Base-by-base conservation (phyloP, 2,888 invertebrate species). In the Pseudococcus jackbeardsleyi region DNA sequence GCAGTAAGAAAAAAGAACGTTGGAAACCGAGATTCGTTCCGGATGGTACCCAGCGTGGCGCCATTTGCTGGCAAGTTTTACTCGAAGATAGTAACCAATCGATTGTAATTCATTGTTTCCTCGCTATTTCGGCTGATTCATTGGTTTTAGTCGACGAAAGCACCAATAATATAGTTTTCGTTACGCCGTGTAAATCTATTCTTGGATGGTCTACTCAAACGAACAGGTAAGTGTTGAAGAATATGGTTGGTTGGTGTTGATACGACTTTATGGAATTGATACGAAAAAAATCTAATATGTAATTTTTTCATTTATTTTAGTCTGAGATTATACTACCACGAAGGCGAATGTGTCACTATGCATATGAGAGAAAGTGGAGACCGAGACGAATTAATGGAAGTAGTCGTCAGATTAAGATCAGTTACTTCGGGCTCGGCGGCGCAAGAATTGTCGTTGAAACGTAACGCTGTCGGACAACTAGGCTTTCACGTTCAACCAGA, bases 401-500 rank as follows among this genome's bases (percentile, higher is more conserved):
- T 98, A 89, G 94, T 96, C 91, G 95, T 95, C 17, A 93, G 98
- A 39, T 93, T 99, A 59, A 93, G 95, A 86, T 94, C 95, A 85
- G 97, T 98, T 1, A 97, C 97, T 33, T 93, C 94, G 90, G 96
- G 95, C 89, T 94, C 95, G 89, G 93, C 95, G 90, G 95, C 96
- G 12, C 94, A 95, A 90, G 98, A 98, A 92, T 92, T 97, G 90
- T 95, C 95, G 88, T 93, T 97, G 89, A 94, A 95, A 90, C 93
- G 98, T 26, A 97, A 97, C 91, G 94, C 94, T 86, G 93, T 96
- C 90, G 95, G 96, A 17, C 97, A 97, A 91, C 93, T 98, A 84
- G 91, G 98, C 17, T 96, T 96, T 92, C 96, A 96, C 92, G 97
- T 98, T 59, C 97, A 97, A 91, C 96, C 96, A 19, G 98, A 98